Evolutionary conservation across 2,888 invertebrate genomes (phyloP), one percentile per base, ranked within the genome.

Genomic region (Machimus atricapillus): DNA sequence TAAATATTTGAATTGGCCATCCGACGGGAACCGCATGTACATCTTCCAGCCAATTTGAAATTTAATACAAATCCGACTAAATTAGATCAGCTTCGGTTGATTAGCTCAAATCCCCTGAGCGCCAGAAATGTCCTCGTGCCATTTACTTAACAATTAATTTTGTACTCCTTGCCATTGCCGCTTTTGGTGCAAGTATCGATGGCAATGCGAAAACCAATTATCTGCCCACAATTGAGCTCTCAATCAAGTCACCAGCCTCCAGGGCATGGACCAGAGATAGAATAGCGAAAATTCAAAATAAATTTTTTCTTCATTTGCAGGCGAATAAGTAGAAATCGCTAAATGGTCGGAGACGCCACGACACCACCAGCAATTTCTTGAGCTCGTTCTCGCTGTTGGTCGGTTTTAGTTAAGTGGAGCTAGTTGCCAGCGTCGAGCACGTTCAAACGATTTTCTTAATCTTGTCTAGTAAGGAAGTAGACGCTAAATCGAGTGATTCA

Each of bases 401-500:
- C 66, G 66, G n/a, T n/a, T n/a, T n/a, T n/a, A n/a, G n/a, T 27
- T 12, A 12, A 66, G 23, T 19, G 19, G 27, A 27, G 12, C 66
- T 5, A 27, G 66, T 19, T 27, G 12, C 66, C 66, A 66, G 66
- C 23, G 27, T 66, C 14, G 12, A 19, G 66, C 66, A 23, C 66
- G 66, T 27, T 66, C 14, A 81, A n/a, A 16, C 56, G 37, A 27
- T 27, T 81, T n/a, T 79, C 79, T 79, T 81, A 37, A 81, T 81
- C 56, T 27, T n/a, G 52, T 83, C 83, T 83, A 40, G 31, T 66
- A 73, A 83, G 83, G 66, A 83, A 83, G 83, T 58, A 73, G 58
- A 58, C 73, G 43, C 8, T 83, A 66, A 66, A 37, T 31, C 40
- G 58, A 27, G 83, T 83, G 83, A 83, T 73, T 83, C 83, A 83